Base-by-base conservation (phyloP, 2,113 vertebrate species). In the Dryoscopus gambensis region DNA sequence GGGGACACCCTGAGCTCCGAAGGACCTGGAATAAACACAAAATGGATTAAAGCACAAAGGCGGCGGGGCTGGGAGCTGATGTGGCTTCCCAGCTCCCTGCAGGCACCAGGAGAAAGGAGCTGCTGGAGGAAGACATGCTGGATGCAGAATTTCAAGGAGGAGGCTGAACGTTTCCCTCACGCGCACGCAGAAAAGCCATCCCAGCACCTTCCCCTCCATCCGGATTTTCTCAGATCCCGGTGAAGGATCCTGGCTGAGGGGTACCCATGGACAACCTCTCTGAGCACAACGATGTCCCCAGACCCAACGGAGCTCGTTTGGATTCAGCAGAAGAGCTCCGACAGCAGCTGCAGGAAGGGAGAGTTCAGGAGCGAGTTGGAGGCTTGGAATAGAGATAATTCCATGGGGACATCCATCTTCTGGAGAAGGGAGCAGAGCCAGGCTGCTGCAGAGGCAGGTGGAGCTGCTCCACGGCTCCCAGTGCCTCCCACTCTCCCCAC, bases 71-170 rank as follows among this genome's bases (percentile, higher is more conserved):
- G 84, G 79, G 84, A 92, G 68, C 35, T 50, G 46, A 3, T 2
- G 7, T 2, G 5, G 67, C 35, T 59, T 39, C 68, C 88, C 90
- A 89, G 90, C 87, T 96, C 88, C 68, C 95, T 97, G 65, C 75
- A 35, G 44, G 85, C 49, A 87, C 42, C 91, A 91, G 94, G 53
- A 87, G 88, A 82, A 95, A 89, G 5, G 35, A 94, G 57, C 17
- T 94, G 82, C 52, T 69, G 94, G 69, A 95, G 60, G 94, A 90
- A 59, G 86, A 84, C 12, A 60, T 2, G 6, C 68, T 50, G 63
- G 57, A 47, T 25, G 75, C 70, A 69, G 63, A 25, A 50, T 74
- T 89, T 23, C 50, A 56, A 83, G 62, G 49, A 82, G 47, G 76
- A 90, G 73, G 31, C 5, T 55, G 86, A 84, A 68, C 16, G 55